Conservation (phyloP, 2,797 vertebrate genomes). For the Phalloptychus januarius region DNA sequence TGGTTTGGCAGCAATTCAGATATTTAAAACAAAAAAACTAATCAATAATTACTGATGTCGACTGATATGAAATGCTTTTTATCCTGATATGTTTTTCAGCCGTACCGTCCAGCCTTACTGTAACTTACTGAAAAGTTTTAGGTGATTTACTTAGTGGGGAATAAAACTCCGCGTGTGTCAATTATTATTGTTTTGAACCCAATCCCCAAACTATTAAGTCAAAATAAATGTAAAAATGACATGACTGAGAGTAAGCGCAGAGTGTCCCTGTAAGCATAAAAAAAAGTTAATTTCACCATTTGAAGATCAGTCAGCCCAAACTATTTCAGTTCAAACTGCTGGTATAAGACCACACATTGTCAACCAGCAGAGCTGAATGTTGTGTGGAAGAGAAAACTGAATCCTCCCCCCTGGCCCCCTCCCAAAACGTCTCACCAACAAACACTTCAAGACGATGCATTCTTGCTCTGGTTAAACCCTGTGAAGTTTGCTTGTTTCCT, state of each 20-base stretch:
- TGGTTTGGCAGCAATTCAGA: no score
- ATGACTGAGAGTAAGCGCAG: no score
- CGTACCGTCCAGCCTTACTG: no score
- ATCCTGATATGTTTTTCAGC: no score
- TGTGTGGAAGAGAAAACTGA: background rate
- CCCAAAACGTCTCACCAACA: background rate
- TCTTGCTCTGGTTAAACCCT: slow-evolving; percentile 43
- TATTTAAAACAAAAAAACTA: no score
- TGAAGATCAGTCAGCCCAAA: slow-evolving; percentile 5
- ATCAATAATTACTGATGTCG: no score
- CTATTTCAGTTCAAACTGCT: background rate
- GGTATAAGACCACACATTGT: slow-evolving; percentile 39
- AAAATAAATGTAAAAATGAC: background rate
- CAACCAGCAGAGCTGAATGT: slow-evolving; percentile 16
- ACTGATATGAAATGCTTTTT: no score
- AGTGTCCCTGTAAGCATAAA: background rate
- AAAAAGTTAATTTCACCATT: background rate
- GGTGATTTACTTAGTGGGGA: background rate
- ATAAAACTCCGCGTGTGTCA: background rate
- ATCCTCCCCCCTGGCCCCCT: background rate
- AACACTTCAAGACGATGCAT: slow-evolving; percentile 25
- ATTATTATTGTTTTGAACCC: background rate
- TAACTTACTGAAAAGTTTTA: background rate
- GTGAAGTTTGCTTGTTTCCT: slow-evolving; percentile 53
- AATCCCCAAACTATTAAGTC: background rate